Evolutionary conservation across 2,113 vertebrate species (phyloP).

Genomic region (Malurus melanocephalus): DNA sequence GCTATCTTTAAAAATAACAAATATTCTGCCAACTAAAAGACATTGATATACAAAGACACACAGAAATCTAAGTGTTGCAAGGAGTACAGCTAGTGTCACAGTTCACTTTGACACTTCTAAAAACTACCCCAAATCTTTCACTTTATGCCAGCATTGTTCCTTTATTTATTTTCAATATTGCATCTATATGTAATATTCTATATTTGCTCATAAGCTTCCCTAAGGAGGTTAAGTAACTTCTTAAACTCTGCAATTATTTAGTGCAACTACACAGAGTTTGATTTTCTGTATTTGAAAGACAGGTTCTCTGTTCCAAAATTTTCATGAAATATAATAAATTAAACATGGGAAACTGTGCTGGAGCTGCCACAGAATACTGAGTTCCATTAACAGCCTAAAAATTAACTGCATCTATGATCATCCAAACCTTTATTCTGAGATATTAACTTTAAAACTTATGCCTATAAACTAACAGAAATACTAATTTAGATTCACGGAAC

Average conservation of each 20-base stretch:
- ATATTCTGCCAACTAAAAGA: neutral
- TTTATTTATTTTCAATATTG: slow-evolving; percentile 1
- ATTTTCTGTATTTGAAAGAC: neutral
- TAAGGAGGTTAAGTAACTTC: neutral
- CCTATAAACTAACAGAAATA: neutral
- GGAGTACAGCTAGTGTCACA: neutral
- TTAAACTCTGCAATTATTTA: neutral
- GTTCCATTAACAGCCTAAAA: neutral
- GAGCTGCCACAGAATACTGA: neutral
- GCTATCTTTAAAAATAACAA: neutral
- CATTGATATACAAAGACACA: neutral
- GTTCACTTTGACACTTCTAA: neutral
- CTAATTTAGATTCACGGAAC: neutral
- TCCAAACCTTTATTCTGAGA: neutral
- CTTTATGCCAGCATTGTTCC: neutral
- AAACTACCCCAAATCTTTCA: neutral
- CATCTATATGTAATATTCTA: neutral
- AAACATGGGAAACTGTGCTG: neutral
- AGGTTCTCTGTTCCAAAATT: neutral
- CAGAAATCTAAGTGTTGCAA: neutral
- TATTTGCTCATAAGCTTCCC: neutral
- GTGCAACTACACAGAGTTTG: neutral
- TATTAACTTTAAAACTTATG: neutral
- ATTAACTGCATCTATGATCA: neutral
- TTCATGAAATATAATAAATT: neutral